Percentiles rank a stretch among this genome's conserved stretches.
phyloP scores from a whole-genome alignment of 2,113 vertebrate species.

The Benitochromis conjunctus region DNA sequence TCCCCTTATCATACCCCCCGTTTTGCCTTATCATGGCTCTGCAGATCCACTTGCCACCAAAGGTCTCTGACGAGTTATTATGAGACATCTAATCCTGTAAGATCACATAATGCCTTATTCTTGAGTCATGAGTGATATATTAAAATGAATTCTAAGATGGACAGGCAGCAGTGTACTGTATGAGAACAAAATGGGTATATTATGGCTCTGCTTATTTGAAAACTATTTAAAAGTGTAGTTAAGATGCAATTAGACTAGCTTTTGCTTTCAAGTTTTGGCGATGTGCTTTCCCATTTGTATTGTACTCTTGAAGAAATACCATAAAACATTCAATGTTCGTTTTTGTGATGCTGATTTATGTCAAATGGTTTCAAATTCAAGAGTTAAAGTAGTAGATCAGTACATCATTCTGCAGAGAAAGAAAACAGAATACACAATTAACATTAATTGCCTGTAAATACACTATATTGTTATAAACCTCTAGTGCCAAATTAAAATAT shows the following conservation, averaged over 20 bases:
- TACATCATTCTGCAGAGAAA: neutral
- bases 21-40: neutral
- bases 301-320: neutral
- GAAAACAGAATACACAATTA: neutral
- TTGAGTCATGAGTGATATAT: neutral
- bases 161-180: neutral
- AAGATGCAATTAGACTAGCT: neutral
- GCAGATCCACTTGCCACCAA: neutral
- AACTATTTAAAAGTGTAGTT: neutral
- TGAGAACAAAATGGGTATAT: neutral
- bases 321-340: neutral
- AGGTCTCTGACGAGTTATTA: slow-evolving; percentile 25
- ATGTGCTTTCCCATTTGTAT: neutral
- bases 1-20: neutral
- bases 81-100: slow-evolving; percentile 14
- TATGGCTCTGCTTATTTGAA: neutral
- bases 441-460: neutral
- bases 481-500: neutral
- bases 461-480: neutral
- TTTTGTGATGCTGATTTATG: neutral
- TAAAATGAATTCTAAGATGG: neutral
- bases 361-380: neutral
- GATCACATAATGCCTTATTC: slow-evolving; percentile 4
- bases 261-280: neutral
- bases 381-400: neutral